Evolutionary conservation across 1,140 invertebrate species (phyloP).

Genomic region (Fopius arisanus): DNA sequence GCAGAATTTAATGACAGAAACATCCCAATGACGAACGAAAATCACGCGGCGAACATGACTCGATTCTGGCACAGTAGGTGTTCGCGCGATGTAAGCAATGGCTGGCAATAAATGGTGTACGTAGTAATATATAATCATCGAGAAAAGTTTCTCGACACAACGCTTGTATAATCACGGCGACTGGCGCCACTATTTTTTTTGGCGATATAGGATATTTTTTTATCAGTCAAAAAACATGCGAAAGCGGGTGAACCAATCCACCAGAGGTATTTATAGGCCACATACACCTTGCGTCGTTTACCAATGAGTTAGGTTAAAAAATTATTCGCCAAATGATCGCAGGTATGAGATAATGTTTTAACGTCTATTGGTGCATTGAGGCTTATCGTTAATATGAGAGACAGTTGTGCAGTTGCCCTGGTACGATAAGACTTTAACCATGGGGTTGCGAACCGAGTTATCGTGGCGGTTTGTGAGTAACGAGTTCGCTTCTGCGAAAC

Average conservation of each 20-base stretch:
- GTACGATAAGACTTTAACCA: slow-evolving; percentile 1
- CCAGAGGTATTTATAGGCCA: neutral
- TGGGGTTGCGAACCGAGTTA: slow-evolving; percentile 3
- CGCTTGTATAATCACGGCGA: slow-evolving; percentile 6
- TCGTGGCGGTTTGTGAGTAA: neutral
- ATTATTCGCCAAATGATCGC: neutral
- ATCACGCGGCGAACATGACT: neutral
- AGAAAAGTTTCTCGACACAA: neutral
- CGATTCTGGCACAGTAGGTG: slow-evolving; percentile 10
- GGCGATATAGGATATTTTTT: neutral
- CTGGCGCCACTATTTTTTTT: neutral
- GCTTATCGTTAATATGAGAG: neutral
- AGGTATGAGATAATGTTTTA: neutral
- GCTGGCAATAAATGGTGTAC: neutral
- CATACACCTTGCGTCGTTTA: neutral
- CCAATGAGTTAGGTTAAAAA: neutral
- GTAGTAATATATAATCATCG: slow-evolving; percentile 12
- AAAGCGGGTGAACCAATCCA: neutral
- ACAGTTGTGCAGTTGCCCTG: slow-evolving; percentile 5
- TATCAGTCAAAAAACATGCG: neutral
- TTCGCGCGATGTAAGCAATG: slow-evolving; percentile 9
- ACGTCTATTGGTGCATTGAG: neutral
- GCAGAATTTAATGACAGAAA: neutral
- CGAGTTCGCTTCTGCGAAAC: neutral
- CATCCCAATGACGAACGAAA: neutral